Percentiles rank a stretch among this genome's conserved stretches.
Evolutionary conservation across 2,797 vertebrate species (phyloP).

Genomic region (Brachyalestes nurse): DNA sequence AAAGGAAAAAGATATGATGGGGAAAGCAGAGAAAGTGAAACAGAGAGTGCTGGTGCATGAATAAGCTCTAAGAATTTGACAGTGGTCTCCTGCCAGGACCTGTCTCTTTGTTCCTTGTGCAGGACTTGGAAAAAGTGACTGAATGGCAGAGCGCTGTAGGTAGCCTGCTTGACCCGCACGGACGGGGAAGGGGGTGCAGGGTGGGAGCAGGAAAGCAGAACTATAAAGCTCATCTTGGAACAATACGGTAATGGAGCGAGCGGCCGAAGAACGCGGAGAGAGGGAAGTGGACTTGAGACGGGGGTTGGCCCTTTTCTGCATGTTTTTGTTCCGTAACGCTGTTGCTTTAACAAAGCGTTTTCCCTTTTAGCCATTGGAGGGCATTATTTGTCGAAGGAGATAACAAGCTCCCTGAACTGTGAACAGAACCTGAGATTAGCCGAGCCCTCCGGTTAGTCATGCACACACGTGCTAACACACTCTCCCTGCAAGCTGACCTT

Average conservation of each 20-base stretch:
- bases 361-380: constrained; percentile 6
- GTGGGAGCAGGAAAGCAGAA: constrained; percentile 69
- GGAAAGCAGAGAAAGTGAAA: background rate
- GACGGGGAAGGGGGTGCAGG: constrained; percentile 47
- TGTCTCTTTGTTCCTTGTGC: constrained; percentile 60
- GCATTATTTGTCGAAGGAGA: constrained; percentile 16
- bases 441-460: background rate
- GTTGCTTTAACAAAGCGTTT: constrained; percentile 18
- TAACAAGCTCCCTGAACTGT: constrained; percentile 22
- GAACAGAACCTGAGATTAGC: constrained; percentile 9
- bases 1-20: background rate
- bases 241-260: constrained; percentile 72
- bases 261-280: constrained; percentile 18
- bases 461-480: background rate
- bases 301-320: constrained; percentile 12
- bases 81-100: constrained; percentile 34
- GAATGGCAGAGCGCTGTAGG: constrained; percentile 55
- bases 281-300: constrained; percentile 11
- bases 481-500: background rate
- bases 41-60: background rate
- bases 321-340: constrained; percentile 13
- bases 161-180: background rate
- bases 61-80: background rate
- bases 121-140: constrained; percentile 72
- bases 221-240: constrained; percentile 59